Evolutionary conservation across 1,140 invertebrate species (phyloP).

Genomic region (Acromyrmex charruanus): DNA sequence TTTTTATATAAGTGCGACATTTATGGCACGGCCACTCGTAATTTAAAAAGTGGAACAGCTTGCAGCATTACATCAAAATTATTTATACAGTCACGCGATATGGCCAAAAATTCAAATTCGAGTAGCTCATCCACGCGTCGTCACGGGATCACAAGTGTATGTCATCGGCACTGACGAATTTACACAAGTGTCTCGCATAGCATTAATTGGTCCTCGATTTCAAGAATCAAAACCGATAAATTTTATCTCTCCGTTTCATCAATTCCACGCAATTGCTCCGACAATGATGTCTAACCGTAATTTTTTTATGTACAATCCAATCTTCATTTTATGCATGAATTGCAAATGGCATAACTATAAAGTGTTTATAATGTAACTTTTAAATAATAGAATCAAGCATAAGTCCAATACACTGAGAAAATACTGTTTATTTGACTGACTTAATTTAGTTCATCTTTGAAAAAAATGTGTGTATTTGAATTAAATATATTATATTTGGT

Average conservation of each 20-base stretch:
- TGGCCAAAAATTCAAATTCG: conserved; percentile 50
- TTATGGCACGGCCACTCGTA: background rate
- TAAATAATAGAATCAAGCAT: background rate
- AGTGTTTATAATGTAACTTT: background rate
- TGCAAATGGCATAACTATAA: background rate
- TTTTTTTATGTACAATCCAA: background rate
- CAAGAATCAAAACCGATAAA: conserved; percentile 73
- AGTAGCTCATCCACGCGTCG: conserved; percentile 6
- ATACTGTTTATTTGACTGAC: too few species aligned
- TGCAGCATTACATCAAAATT: conserved; percentile 10
- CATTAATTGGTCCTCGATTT: conserved; percentile 74
- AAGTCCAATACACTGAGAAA: too few species aligned
- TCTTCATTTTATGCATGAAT: background rate
- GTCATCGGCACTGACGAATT: conserved; percentile 61
- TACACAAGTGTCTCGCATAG: conserved; percentile 79
- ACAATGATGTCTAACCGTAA: background rate
- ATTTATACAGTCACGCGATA: conserved; percentile 50
- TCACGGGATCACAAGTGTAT: conserved; percentile 52
- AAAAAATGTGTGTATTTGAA: too few species aligned
- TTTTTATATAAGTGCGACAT: background rate
- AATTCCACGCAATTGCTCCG: conserved; percentile 3
- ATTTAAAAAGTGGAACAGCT: conserved; percentile 10
- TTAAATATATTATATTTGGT: too few species aligned
- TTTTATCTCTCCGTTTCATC: conserved; percentile 63
- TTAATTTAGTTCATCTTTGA: too few species aligned